A percentile compares a stretch with the other conserved stretches of the same genome.
phyloP scores from a whole-genome alignment of 2,797 vertebrate species.

The Psittacula derbiana region DNA sequence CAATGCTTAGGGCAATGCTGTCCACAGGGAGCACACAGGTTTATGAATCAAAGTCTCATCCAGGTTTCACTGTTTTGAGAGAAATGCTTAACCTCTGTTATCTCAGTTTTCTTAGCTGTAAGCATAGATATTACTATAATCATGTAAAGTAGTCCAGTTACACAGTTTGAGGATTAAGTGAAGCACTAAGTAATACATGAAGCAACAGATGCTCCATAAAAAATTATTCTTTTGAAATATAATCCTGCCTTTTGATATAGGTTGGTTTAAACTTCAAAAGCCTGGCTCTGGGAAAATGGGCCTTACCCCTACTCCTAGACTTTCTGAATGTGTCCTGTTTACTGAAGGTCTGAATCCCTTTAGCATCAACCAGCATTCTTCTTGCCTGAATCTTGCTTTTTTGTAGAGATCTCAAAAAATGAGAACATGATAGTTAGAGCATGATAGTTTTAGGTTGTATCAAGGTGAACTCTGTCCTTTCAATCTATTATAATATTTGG shows the following conservation, averaged over 20 bases:
- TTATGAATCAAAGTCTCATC: background rate
- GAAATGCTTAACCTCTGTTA: background rate
- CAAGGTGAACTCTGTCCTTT: background rate
- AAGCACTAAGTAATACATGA: background rate
- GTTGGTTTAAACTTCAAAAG: background rate
- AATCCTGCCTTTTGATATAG: background rate
- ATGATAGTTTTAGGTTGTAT: background rate
- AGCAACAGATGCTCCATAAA: background rate
- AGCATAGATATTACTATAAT: background rate
- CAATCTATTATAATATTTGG: constrained; percentile 6
- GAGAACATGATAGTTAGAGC: background rate
- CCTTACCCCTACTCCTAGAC: background rate
- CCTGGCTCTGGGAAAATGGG: background rate
- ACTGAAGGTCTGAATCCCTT: background rate
- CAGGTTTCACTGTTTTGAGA: background rate
- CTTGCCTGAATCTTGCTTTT: background rate
- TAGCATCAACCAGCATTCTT: background rate
- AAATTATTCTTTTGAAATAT: background rate
- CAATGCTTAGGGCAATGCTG: background rate
- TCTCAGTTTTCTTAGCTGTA: background rate
- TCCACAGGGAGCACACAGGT: background rate
- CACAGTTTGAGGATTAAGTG: background rate
- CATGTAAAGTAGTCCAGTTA: background rate
- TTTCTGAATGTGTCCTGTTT: background rate
- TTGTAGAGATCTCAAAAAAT: background rate